Evolutionary conservation across 1,140 invertebrate species (phyloP).

Genomic region (Drosophila subobscura): DNA sequence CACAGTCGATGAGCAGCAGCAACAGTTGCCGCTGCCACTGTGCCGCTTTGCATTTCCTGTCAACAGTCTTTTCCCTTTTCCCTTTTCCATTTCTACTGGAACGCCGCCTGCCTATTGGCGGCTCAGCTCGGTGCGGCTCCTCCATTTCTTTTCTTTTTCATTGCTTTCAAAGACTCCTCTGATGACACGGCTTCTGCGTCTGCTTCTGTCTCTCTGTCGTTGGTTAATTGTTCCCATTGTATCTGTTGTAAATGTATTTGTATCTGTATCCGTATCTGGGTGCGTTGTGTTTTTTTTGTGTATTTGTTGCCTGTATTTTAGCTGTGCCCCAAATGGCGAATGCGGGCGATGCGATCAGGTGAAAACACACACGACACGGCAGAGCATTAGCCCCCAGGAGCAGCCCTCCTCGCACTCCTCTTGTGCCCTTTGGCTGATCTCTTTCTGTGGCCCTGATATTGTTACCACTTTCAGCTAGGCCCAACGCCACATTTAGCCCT

Average conservation of each 20-base stretch:
- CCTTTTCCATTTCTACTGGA: constrained; percentile 77
- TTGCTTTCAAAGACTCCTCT: too few relatives aligned
- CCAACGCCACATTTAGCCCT: too few relatives aligned
- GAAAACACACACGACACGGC: constrained; percentile 51
- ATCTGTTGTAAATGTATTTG: too few relatives aligned
- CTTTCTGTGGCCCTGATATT: constrained; percentile 41
- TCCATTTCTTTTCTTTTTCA: constrained; percentile 47
- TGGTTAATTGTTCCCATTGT: constrained; percentile 59
- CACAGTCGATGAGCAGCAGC: constrained; percentile 69
- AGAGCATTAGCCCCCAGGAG: constrained; percentile 29
- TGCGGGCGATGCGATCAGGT: constrained; percentile 72
- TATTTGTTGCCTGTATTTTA: constrained; percentile 38
- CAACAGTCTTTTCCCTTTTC: constrained; percentile 67
- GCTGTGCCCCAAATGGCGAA: constrained; percentile 69
- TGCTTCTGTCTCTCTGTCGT: neutral
- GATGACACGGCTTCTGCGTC: constrained; percentile 9
- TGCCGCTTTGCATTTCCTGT: constrained; percentile 69
- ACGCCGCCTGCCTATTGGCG: constrained; percentile 57
- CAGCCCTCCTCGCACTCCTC: constrained; percentile 2
- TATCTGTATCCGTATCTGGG: neutral
- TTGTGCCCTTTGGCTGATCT: constrained; percentile 16
- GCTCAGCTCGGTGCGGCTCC: constrained; percentile 23
- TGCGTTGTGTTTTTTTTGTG: constrained; percentile 56
- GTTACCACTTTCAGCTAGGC: constrained; percentile 40
- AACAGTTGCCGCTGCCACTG: constrained; percentile 44